Evolutionary conservation across 2,797 vertebrate genomes (phyloP).

Genomic region (Sarcoramphus papa): DNA sequence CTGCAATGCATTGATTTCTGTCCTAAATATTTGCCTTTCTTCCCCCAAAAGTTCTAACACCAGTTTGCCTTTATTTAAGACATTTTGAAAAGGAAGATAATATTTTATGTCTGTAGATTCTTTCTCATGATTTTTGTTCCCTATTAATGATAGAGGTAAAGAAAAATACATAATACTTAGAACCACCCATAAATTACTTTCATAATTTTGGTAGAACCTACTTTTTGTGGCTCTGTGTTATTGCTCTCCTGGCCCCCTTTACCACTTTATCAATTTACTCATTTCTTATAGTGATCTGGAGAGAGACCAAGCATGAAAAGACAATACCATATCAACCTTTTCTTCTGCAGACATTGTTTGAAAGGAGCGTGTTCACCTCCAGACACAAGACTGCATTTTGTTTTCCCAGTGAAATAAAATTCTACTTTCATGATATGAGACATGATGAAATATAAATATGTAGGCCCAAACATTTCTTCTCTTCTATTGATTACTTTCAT

Average conservation of each 20-base stretch:
- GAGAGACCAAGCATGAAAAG: not conserved
- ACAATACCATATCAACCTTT: not conserved
- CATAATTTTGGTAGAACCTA: not conserved
- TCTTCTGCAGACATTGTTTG: not conserved
- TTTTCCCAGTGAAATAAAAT: conserved; percentile 20
- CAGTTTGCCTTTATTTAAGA: not conserved
- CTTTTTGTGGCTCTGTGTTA: not conserved
- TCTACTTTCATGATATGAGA: not conserved
- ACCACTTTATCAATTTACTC: not conserved
- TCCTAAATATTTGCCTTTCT: not conserved
- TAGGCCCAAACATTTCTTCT: not conserved
- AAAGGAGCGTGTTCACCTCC: conserved; percentile 34
- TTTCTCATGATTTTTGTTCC: not conserved
- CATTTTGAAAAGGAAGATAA: not conserved
- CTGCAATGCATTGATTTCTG: not conserved
- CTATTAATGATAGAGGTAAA: not conserved
- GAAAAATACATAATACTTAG: not conserved
- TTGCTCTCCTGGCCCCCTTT: not conserved
- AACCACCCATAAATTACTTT: not conserved
- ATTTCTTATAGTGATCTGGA: not conserved
- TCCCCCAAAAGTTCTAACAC: not conserved
- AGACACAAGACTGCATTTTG: conserved; percentile 11
- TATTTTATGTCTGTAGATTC: not conserved
- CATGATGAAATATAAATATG: not conserved
- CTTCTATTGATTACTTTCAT: not conserved